These are phyloP conservation scores for Trachymyrmex cornetzi DNA, from an alignment of 1,140 invertebrate species.

Conservation along the genomic window DNA sequence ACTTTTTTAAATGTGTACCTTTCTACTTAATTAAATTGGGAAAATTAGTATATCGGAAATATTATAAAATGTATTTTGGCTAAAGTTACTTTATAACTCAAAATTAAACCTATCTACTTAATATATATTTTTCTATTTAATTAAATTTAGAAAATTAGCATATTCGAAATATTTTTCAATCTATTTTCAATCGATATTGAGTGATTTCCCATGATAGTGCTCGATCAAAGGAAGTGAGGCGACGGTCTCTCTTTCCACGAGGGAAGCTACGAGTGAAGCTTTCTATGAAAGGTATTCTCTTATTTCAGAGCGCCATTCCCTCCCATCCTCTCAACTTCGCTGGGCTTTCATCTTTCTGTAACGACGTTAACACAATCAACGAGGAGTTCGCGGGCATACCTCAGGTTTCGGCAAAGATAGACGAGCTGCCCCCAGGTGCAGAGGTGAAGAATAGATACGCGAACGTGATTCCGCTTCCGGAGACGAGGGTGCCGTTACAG, in stretches of 20 bases:
- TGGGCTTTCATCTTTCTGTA: constrained; percentile 91
- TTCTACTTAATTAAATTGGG: constrained; percentile 1
- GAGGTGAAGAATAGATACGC: constrained; percentile 97
- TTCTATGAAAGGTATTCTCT: constrained; percentile 26
- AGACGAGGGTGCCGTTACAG: constrained; percentile 93
- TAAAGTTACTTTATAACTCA: background rate
- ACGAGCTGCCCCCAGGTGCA: constrained; percentile 94
- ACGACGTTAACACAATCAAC: constrained; percentile 90
- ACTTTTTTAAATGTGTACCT: background rate
- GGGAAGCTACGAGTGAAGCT: background rate
- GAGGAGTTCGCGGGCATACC: constrained; percentile 94
- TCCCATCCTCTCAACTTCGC: constrained; percentile 92
- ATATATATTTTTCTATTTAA: background rate
- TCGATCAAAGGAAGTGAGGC: background rate
- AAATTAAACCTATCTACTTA: background rate
- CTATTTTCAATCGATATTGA: constrained; percentile 14
- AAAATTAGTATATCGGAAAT: background rate
- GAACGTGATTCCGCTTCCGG: constrained; percentile 96
- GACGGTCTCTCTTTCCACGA: background rate
- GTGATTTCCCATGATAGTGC: background rate
- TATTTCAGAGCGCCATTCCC: constrained; percentile 88
- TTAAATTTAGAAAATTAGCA: constrained; percentile 6
- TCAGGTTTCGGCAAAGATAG: constrained; percentile 91
- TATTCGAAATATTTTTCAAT: constrained; percentile 18
- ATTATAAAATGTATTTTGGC: background rate